Evolutionary conservation across 2,797 vertebrate genomes (phyloP).

Genomic region (Gymnodraco acuticeps): DNA sequence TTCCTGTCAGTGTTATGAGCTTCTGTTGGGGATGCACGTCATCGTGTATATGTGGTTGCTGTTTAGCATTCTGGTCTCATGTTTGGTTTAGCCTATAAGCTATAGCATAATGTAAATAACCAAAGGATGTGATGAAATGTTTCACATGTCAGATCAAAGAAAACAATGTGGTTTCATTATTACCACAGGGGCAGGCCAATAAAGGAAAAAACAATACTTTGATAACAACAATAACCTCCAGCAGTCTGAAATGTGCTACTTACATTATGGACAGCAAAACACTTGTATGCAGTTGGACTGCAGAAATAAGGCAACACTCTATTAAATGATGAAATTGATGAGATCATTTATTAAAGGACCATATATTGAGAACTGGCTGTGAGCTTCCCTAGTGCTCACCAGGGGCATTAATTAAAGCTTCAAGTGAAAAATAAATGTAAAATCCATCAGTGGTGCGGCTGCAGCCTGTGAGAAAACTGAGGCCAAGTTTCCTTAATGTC

Average conservation of each 20-base stretch:
- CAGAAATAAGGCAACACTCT: constrained; percentile 14
- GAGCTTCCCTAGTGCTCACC: constrained; percentile 10
- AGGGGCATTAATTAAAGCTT: constrained; percentile 43
- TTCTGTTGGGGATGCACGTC: background rate
- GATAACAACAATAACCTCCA: background rate
- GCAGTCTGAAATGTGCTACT: background rate
- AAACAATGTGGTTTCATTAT: background rate
- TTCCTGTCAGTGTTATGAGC: background rate
- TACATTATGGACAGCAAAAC: too few species aligned
- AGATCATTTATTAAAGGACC: constrained; percentile 33
- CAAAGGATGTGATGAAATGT: too few species aligned
- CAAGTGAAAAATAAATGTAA: constrained; percentile 20
- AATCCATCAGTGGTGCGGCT: constrained; percentile 20
- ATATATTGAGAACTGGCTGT: constrained; percentile 14
- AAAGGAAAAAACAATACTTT: background rate
- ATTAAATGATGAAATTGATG: constrained; percentile 38
- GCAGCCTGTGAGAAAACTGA: constrained; percentile 17
- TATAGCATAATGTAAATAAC: background rate
- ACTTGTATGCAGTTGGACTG: background rate
- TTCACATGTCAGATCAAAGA: too few species aligned
- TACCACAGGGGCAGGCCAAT: background rate
- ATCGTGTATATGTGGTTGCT: background rate
- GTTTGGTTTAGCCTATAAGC: background rate
- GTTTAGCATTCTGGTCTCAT: too few species aligned
- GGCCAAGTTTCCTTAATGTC: background rate